Base-by-base conservation (phyloP, 2,797 vertebrate species). In the Alauda arvensis region DNA sequence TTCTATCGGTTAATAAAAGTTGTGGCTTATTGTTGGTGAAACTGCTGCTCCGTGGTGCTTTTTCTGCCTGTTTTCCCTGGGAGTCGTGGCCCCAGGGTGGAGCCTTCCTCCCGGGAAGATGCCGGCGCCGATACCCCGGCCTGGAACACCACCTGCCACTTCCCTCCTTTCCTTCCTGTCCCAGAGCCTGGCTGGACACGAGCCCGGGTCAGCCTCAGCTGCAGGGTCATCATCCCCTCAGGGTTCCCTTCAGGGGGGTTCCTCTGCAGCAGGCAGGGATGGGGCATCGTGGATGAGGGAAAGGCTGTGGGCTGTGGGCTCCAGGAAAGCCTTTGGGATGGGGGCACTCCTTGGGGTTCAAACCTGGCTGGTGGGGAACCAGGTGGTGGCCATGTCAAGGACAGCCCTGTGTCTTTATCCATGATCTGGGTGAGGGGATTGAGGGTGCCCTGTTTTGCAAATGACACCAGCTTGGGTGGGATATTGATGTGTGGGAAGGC, bases 1-100 rank as follows among this genome's bases (percentile, higher is more conserved):
- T 99, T 99, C 98, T 99, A 99, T 98, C 97, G 93, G 95, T 97
- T 98, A 99, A 97, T 99, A 99, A 99, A 99, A 99, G 96, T 97
- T 98, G 98, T 98, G 98, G 97, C 97, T 98, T 99, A 98, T 96
- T 96, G 96, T 97, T 96, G 96, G 95, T 97, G 97, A 97, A 95
- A 83, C 48, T 33, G 21, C 19, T 28, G 89, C 42, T 67, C 87
- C 9, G 1, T 43, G 19, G 21, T 40, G 61, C 25, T 68, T 59
- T 59, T 43, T 45, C 65, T 88, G 55, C 75, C 29, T 1, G 13
- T 62, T 43, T 42, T 65, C 39, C 14, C 48, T 3, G 42, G 10
- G 5, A 14, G 21, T 15, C 0, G 3, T 53, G 83, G 76, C 34
- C 61, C 19, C 63, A 33, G 89, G 84, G 85, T 85, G 89, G 83